Evolutionary conservation across 2,113 vertebrate species (phyloP).

Genomic region (mouse (Mus musculus)): DNA sequence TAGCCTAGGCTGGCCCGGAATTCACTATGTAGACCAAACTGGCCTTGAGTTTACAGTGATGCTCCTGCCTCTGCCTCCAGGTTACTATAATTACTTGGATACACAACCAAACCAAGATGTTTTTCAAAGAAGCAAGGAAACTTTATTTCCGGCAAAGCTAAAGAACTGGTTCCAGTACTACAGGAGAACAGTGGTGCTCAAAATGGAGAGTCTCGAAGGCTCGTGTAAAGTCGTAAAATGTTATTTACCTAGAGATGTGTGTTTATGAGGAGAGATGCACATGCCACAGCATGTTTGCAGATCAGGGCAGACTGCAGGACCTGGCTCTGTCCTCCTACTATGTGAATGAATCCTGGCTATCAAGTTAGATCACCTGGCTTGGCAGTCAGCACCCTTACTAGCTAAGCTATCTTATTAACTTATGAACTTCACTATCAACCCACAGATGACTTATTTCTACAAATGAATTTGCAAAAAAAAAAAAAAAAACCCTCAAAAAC

Average conservation of each 20-base stretch:
- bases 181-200: neutral
- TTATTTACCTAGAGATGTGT: neutral
- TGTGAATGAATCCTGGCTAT: too few relatives aligned
- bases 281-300: neutral
- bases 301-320: neutral
- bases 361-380: neutral
- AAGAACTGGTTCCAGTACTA: neutral
- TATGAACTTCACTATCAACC: neutral
- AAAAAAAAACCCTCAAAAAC: too few relatives aligned
- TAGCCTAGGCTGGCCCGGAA: neutral
- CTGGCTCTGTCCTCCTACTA: neutral
- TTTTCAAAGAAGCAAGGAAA: neutral
- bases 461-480: neutral
- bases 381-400: neutral
- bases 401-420: neutral
- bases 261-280: neutral
- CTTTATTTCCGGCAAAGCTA: neutral
- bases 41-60: neutral
- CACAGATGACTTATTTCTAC: neutral
- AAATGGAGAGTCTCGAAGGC: neutral
- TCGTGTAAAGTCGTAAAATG: neutral
- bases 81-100: too few relatives aligned
- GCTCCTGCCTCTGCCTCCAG: neutral
- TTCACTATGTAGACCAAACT: neutral
- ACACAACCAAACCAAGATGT: neutral